Base-by-base conservation (phyloP, 2,113 vertebrate species). In the Uropsilus gracilis region DNA sequence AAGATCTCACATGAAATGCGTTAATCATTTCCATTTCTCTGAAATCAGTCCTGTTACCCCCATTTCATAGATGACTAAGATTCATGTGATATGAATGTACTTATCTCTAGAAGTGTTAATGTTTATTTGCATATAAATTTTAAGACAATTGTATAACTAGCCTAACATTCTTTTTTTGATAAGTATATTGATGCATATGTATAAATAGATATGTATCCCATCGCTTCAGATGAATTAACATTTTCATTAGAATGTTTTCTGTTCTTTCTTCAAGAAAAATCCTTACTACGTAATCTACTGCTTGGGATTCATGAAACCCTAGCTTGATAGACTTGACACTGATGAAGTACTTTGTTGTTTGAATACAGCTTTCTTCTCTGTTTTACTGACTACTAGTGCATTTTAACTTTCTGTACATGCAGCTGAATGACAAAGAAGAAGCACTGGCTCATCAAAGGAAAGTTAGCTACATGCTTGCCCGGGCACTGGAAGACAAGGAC, bases 381-480 rank as follows among this genome's bases (percentile, higher is more conserved):
- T 66, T 30, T 73, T 86, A 57, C 13, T 77, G 37, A 82, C 66
- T 95, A 89, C 14, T 59, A 57, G 39, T 34, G 46, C 17, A 30
- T 90, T 63, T 90, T 78, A 6, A 30, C 73, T 95, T 81, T 94
- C 53, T 85, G 48, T 89, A 39, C n/a, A 59, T 64, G 26, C 91
- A 99, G 99, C 89, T 99, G 57, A 99, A 99, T 57, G 99, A 99
- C 97, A 99, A 99, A 95, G 99, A 99, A 86, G 99, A 99, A 97
- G 99, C 99, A 13, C 86, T 99, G 95, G 99, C 99, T 6, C 99
- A 99, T 97, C 99, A 99, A 94, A 99, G 99, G 87, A 99, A 99
- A 97, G 99, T 99, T 53, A 99, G 99, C 96, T 98, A 99, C 96
- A 99, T 99, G 99, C 97, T 99, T 59, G 99, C 99, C 0, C 98